Evolutionary conservation across 2,797 vertebrate species (phyloP).

Genomic region (Trachops cirrhosus): DNA sequence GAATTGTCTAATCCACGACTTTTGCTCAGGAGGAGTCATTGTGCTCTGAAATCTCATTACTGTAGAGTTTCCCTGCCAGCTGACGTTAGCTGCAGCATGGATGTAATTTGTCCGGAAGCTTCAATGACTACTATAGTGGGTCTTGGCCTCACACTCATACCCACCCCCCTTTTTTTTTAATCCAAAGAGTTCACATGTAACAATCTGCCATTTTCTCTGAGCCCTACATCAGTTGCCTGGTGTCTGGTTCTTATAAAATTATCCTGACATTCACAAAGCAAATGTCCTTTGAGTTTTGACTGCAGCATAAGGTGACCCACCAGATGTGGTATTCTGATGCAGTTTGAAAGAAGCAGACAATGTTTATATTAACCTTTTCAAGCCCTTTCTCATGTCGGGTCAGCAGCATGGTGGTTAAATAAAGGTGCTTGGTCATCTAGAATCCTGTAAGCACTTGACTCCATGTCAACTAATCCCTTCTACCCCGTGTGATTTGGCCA

Average conservation of each 20-base stretch:
- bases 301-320: slow-evolving; percentile 54
- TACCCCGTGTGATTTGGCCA: not conserved
- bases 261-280: slow-evolving; percentile 70
- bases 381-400: slow-evolving; percentile 50
- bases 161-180: not conserved
- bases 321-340: slow-evolving; percentile 64
- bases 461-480: slow-evolving; percentile 43
- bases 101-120: slow-evolving; percentile 65
- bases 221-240: slow-evolving; percentile 23
- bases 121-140: slow-evolving; percentile 33
- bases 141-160: slow-evolving; percentile 45
- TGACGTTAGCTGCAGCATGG: slow-evolving; percentile 29
- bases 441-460: slow-evolving; percentile 67
- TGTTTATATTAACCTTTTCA: slow-evolving; percentile 74
- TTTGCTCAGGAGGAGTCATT: slow-evolving; percentile 29
- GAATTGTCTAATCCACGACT: slow-evolving; percentile 49
- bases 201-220: slow-evolving; percentile 15
- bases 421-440: slow-evolving; percentile 69
- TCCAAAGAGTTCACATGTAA: slow-evolving; percentile 37
- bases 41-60: slow-evolving; percentile 61
- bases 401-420: slow-evolving; percentile 56
- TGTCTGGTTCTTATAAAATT: slow-evolving; percentile 73
- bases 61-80: slow-evolving; percentile 48
- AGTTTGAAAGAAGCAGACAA: slow-evolving; percentile 53
- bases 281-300: slow-evolving; percentile 70